Percentiles rank a stretch among this genome's conserved stretches.
Evolutionary conservation across 2,797 vertebrate species (phyloP).

Genomic region (Hydrocynus forskahlii): DNA sequence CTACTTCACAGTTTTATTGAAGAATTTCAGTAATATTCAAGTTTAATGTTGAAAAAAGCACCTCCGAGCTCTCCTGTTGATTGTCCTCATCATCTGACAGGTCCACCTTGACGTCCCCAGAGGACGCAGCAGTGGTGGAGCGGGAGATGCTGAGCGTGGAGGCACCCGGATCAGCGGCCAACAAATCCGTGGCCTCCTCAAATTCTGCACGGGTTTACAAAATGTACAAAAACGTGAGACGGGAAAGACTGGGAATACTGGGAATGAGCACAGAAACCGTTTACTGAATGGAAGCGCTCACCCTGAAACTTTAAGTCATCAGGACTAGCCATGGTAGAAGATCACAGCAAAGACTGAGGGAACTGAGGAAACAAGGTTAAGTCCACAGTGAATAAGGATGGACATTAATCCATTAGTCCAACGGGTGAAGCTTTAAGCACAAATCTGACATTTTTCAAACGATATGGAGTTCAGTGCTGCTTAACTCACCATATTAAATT

Average conservation of each 20-base stretch:
- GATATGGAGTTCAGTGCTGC: too few relatives aligned
- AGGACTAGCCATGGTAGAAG: constrained; percentile 77
- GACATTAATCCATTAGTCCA: too few relatives aligned
- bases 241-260: neutral
- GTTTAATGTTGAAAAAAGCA: constrained; percentile 49
- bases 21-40: too few relatives aligned
- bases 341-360: constrained; percentile 46
- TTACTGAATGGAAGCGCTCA: constrained; percentile 50
- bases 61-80: constrained; percentile 80
- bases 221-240: neutral
- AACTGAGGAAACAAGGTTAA: neutral
- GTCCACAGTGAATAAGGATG: neutral
- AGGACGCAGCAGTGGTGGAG: constrained; percentile 54
- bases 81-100: constrained; percentile 77
- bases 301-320: constrained; percentile 87
- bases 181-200: constrained; percentile 80
- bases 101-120: constrained; percentile 73
- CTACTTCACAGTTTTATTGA: too few relatives aligned
- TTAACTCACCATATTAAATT: too few relatives aligned
- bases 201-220: constrained; percentile 75
- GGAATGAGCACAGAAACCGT: neutral
- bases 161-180: constrained; percentile 77
- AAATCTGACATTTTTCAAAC: too few relatives aligned
- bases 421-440: too few relatives aligned
- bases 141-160: constrained; percentile 71